phyloP scores from a whole-genome alignment of 2,888 invertebrate genomes.

The Cerastis rubricosa region DNA sequence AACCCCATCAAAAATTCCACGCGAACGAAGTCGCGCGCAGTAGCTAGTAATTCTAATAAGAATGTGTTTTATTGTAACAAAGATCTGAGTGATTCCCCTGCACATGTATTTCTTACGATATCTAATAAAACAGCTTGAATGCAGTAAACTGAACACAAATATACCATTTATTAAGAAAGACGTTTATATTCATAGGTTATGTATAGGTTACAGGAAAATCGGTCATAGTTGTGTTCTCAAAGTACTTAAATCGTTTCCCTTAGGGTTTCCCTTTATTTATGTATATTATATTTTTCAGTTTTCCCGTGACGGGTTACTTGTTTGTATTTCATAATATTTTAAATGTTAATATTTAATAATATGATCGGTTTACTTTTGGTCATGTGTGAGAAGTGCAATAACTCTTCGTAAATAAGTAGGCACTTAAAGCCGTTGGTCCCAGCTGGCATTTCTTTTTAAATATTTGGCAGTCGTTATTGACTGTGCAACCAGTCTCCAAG shows the following conservation, averaged over 20 bases:
- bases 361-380: too few species aligned
- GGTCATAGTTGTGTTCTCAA: background rate
- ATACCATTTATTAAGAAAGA: constrained; percentile 37
- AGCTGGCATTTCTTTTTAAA: background rate
- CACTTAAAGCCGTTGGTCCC: background rate
- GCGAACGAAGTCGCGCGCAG: too few species aligned
- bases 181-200: constrained; percentile 15
- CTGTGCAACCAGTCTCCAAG: background rate
- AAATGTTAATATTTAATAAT: too few species aligned
- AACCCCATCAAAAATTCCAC: too few species aligned
- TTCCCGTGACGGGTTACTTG: background rate
- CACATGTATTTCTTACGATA: background rate
- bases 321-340: background rate
- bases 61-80: constrained; percentile 4
- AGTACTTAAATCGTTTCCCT: background rate
- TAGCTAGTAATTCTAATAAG: background rate
- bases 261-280: constrained; percentile 30
- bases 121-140: background rate
- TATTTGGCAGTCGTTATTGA: background rate
- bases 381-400: background rate
- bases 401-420: background rate
- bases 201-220: constrained; percentile 36
- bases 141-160: constrained; percentile 27
- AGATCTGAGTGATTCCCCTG: constrained; percentile 25
- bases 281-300: constrained; percentile 18